Evolutionary conservation across 2,113 vertebrate species (phyloP).

Genomic region (Saimiri boliviensis): DNA sequence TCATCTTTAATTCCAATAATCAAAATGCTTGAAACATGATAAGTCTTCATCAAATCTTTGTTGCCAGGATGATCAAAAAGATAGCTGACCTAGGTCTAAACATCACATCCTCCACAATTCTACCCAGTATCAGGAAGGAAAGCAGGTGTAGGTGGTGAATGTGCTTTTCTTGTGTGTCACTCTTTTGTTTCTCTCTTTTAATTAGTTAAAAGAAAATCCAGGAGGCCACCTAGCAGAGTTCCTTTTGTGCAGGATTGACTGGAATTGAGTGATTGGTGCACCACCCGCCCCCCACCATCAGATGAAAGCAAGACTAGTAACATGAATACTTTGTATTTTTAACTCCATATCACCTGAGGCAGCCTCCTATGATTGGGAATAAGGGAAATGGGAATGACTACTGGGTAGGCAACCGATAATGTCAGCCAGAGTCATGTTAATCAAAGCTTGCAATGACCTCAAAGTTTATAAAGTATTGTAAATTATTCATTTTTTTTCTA

Average conservation of each 20-base stretch:
- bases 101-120: neutral
- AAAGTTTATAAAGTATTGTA: neutral
- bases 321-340: neutral
- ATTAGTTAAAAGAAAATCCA: neutral
- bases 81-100: neutral
- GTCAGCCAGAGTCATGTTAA: neutral
- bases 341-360: neutral
- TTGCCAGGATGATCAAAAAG: neutral
- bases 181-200: neutral
- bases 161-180: neutral
- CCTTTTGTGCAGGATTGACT: neutral
- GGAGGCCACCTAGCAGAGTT: neutral
- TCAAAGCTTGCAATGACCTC: neutral
- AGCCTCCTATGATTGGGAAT: neutral
- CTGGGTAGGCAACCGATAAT: neutral
- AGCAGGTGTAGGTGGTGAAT: neutral
- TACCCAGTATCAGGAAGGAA: neutral
- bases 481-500: neutral
- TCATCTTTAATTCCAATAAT: neutral
- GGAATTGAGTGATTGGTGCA: neutral
- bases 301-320: neutral
- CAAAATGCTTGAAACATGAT: neutral
- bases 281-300: too few species aligned
- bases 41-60: constrained; percentile 8
- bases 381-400: neutral